Base-by-base conservation (phyloP, 2,888 invertebrate genomes). In the Odontocerum albicorne region DNA sequence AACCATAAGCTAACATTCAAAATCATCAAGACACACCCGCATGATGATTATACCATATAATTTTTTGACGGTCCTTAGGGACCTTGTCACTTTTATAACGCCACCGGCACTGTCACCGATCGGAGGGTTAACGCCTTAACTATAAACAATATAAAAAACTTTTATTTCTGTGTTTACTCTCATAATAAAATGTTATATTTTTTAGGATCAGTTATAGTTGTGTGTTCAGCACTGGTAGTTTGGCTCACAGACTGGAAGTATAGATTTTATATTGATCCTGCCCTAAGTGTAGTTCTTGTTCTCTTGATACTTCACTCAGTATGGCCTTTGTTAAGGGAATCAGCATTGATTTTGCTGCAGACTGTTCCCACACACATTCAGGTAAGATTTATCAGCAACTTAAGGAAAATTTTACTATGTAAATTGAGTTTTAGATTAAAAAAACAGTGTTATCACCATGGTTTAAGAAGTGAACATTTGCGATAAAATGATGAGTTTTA, bases 361-460 rank as follows among this genome's bases (percentile, higher is more conserved):
- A 96, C 97, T n/a, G 96, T 97, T 55, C 99, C 99, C 44, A 95
- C 95, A 12, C 96, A 97, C 72, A 95, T 98, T 68, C 91, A 94
- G 77, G 85, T 82, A 55, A 67, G 67, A 40, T 13, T 27, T 33
- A 8, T 4, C 12, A 35, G n/a, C n/a, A n/a, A n/a, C n/a, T n/a
- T n/a, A n/a, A n/a, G n/a, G n/a, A n/a, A n/a, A n/a, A n/a, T n/a
- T n/a, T n/a, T n/a, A n/a, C n/a, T n/a, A n/a, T n/a, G n/a, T n/a
- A n/a, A n/a, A n/a, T n/a, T n/a, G n/a, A n/a, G n/a, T n/a, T n/a
- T n/a, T n/a, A n/a, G n/a, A n/a, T n/a, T n/a, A n/a, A n/a, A n/a
- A n/a, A n/a, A n/a, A n/a, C n/a, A n/a, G n/a, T n/a, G n/a, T n/a
- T n/a, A n/a, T n/a, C n/a, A n/a, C n/a, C n/a, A n/a, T n/a, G n/a